Percentiles rank a stretch among this genome's conserved stretches.
Conservation (phyloP, 2,797 vertebrate genomes). For the Centroberyx gerrardi region DNA sequence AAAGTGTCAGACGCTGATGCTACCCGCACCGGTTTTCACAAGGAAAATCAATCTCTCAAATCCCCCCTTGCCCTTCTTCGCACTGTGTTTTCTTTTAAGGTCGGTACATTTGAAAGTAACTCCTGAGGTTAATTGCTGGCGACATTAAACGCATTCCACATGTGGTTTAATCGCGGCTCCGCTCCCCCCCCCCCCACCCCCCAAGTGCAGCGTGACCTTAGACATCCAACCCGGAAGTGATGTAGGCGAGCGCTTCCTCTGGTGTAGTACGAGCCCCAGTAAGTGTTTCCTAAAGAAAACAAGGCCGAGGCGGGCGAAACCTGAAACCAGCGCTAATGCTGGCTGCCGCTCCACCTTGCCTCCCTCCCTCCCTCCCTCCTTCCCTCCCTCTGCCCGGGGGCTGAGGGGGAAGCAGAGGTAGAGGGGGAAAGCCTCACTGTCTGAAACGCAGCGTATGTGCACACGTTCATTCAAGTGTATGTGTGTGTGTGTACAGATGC, state of each 20-base stretch:
- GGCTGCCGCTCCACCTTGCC: conserved; percentile 59
- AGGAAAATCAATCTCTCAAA: conserved; percentile 38
- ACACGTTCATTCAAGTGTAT: conserved; percentile 59
- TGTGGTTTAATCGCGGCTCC: conserved; percentile 39
- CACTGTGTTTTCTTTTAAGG: conserved; percentile 54
- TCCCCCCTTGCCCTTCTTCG: not conserved
- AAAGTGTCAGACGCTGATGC: conserved; percentile 26
- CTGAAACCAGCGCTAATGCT: conserved; percentile 78
- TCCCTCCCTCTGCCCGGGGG: conserved; percentile 38
- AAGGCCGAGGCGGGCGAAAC: conserved; percentile 76
- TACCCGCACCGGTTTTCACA: conserved; percentile 37
- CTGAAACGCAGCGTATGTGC: conserved; percentile 37
- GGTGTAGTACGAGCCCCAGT: conserved; percentile 69
- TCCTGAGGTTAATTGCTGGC: conserved; percentile 53
- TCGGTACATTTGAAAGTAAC: conserved; percentile 41
- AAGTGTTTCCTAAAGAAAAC: conserved; percentile 86
- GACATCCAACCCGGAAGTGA: conserved; percentile 75
- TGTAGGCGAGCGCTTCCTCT: conserved; percentile 79
- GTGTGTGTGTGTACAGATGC: conserved; percentile 45
- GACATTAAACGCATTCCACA: conserved; percentile 66
- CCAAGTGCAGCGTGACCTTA: conserved; percentile 63
- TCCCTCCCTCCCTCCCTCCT: conserved; percentile 29
- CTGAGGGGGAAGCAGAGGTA: conserved; percentile 45
- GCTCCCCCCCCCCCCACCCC: conserved; percentile 4
- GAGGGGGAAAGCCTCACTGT: conserved; percentile 21